Percentiles rank a stretch among this genome's conserved stretches.
These are phyloP conservation scores for Esperia sulphurella DNA, from an alignment of 2,888 invertebrate species.

Conservation along the genomic window DNA sequence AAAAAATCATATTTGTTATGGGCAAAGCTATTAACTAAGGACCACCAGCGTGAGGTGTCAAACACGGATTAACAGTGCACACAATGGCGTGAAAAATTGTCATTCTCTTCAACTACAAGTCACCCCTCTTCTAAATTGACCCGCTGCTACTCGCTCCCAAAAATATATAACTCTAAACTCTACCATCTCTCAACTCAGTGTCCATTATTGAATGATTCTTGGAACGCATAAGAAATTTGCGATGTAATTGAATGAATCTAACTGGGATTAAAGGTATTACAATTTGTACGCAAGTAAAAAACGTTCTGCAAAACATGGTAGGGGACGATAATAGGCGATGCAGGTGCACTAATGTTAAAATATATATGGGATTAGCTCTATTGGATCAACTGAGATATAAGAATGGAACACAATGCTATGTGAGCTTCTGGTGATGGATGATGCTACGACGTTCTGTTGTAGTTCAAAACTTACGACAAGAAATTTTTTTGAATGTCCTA, in stretches of 20 bases:
- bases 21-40: constrained; percentile 64
- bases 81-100: constrained; percentile 72
- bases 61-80: constrained; percentile 68
- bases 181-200: constrained; percentile 1
- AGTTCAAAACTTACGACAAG: too few relatives aligned
- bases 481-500: too few relatives aligned
- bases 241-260: constrained; percentile 74
- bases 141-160: constrained; percentile 16
- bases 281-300: constrained; percentile 73
- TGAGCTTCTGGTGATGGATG: background rate
- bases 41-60: constrained; percentile 65
- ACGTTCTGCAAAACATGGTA: constrained; percentile 35
- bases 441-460: too few relatives aligned
- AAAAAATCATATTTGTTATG: constrained; percentile 38
- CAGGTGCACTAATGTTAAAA: constrained; percentile 58
- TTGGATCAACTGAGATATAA: constrained; percentile 11
- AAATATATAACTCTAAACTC: constrained; percentile 22
- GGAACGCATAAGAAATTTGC: constrained; percentile 40
- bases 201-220: background rate
- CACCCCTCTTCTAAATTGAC: constrained; percentile 43
- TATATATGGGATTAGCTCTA: constrained; percentile 46
- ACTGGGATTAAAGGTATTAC: constrained; percentile 76
- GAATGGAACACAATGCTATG: background rate
- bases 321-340: constrained; percentile 50
- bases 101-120: constrained; percentile 52